Evolutionary conservation across 2,797 vertebrate genomes (phyloP).

Genomic region (Rhincodon typus): DNA sequence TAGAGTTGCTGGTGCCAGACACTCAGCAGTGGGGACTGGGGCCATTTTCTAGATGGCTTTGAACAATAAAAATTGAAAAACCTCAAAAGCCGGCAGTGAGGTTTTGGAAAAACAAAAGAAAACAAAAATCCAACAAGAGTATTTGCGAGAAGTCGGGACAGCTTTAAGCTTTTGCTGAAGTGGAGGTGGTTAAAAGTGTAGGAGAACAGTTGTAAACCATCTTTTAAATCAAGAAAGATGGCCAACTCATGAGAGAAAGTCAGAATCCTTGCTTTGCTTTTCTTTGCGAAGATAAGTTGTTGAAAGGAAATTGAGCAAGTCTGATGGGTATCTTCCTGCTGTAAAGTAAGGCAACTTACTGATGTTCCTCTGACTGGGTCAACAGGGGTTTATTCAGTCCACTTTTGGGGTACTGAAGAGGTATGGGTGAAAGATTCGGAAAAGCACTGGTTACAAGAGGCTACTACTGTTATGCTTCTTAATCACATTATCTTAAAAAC

Average conservation of each 20-base stretch:
- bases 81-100: neutral
- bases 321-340: neutral
- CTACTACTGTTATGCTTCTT: neutral
- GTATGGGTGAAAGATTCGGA: neutral
- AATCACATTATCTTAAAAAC: neutral
- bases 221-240: neutral
- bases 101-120: neutral
- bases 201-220: neutral
- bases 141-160: neutral
- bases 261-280: neutral
- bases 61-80: neutral
- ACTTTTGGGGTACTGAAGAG: neutral
- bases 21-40: neutral
- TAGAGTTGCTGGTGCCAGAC: neutral
- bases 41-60: neutral
- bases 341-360: neutral
- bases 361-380: neutral
- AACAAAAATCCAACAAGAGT: no score
- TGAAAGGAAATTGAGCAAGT: neutral
- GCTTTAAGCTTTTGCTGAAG: neutral
- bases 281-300: neutral
- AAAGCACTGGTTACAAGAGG: neutral
- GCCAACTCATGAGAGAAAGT: no score
- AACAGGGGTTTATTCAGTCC: neutral
- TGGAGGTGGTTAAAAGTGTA: neutral